Conservation (phyloP, 2,797 vertebrate genomes). For the Capromys pilorides region DNA sequence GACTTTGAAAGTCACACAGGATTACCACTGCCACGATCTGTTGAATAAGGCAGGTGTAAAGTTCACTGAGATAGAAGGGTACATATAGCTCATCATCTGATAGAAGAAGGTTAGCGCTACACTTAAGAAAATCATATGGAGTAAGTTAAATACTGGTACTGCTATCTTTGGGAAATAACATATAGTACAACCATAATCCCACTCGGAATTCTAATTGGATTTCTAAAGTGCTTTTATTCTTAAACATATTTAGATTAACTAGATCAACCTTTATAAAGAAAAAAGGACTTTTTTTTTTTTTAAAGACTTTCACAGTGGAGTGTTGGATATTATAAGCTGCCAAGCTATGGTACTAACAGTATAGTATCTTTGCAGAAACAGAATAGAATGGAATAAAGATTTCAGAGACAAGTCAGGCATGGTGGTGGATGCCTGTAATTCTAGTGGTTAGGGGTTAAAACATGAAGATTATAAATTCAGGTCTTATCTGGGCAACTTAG, state of each 20-base stretch:
- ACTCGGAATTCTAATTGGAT: slow-evolving; percentile 37
- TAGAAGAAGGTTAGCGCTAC: not conserved
- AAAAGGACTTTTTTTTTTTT: not conserved
- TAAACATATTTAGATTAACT: slow-evolving; percentile 48
- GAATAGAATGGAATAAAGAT: not conserved
- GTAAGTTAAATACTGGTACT: not conserved
- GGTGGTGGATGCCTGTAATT: not conserved
- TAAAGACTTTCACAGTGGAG: not conserved
- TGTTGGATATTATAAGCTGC: not conserved
- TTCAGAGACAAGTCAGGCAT: not conserved
- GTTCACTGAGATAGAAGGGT: not conserved
- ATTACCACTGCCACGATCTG: not conserved
- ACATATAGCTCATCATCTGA: not conserved
- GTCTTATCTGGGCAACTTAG: not conserved
- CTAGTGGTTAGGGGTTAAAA: not conserved
- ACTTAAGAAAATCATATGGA: not conserved
- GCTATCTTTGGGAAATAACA: slow-evolving; percentile 43
- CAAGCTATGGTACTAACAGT: not conserved
- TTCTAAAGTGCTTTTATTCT: slow-evolving; percentile 33
- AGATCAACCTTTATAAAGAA: slow-evolving; percentile 43
- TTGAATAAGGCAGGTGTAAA: not conserved
- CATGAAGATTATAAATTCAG: not conserved
- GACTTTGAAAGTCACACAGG: not conserved
- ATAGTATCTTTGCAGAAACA: not conserved
- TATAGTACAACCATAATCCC: not conserved